Evolutionary conservation across 2,797 vertebrate genomes (phyloP).

Genomic region (Pagetopsis macropterus): DNA sequence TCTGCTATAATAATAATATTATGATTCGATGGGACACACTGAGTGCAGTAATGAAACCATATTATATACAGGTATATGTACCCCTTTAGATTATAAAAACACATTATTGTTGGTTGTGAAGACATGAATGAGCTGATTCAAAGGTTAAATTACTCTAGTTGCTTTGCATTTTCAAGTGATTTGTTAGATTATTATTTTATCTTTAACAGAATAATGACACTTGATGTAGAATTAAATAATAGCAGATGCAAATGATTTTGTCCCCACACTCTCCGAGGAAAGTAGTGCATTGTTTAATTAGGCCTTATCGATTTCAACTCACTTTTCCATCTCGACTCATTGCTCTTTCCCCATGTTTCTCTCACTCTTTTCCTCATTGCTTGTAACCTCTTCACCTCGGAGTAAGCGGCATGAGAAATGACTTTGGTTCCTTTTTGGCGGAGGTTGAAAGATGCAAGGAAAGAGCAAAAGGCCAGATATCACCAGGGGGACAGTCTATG

Average conservation of each 20-base stretch:
- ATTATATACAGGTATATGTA: conserved; percentile 30
- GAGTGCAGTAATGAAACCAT: conserved; percentile 62
- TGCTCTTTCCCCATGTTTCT: neutral
- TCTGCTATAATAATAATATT: conserved; percentile 46
- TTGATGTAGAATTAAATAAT: conserved; percentile 36
- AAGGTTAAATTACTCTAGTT: conserved; percentile 45
- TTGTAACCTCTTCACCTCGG: conserved; percentile 47
- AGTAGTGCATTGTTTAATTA: conserved; percentile 35
- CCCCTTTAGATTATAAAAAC: conserved; percentile 48
- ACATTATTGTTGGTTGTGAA: conserved; percentile 32
- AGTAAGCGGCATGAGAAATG: conserved; percentile 44
- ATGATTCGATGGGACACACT: conserved; percentile 41
- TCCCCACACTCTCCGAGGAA: conserved; percentile 10
- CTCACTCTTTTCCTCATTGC: conserved; percentile 24
- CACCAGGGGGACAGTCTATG: conserved; percentile 44
- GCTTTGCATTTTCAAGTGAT: conserved; percentile 52
- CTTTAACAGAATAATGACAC: conserved; percentile 40
- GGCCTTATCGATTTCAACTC: conserved; percentile 33
- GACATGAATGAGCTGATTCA: conserved; percentile 39
- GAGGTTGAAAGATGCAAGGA: conserved; percentile 51
- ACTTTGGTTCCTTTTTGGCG: conserved; percentile 51
- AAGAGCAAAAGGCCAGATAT: conserved; percentile 62
- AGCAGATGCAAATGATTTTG: conserved; percentile 27
- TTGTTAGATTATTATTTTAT: conserved; percentile 42
- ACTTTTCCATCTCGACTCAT: neutral